Evolutionary conservation across 2,113 vertebrate genomes (phyloP).

Genomic region (Peucedramus taeniatus): DNA sequence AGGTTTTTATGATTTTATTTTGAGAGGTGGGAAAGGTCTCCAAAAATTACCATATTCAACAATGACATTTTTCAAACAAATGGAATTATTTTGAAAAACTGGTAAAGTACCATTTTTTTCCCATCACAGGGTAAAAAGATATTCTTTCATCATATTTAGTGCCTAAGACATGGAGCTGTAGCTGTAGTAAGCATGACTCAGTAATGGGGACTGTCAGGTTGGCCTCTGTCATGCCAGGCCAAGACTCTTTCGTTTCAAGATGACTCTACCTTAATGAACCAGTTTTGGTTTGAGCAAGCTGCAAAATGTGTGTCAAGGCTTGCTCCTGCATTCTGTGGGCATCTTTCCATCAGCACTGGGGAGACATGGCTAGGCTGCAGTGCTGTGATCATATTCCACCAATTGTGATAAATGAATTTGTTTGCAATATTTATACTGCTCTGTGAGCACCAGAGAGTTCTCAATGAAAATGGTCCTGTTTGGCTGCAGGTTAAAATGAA

Average conservation of each 20-base stretch:
- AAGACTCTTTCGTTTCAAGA: background rate
- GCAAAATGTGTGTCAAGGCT: background rate
- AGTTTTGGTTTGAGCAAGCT: background rate
- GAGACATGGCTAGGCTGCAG: background rate
- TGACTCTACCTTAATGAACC: background rate
- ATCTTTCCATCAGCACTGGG: background rate
- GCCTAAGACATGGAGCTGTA: background rate
- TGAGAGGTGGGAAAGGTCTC: background rate
- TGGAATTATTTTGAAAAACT: background rate
- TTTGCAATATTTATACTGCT: background rate
- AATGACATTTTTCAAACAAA: background rate
- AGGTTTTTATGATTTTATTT: background rate
- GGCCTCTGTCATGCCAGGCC: background rate
- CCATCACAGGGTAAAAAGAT: background rate
- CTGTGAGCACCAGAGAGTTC: background rate
- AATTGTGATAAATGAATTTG: background rate
- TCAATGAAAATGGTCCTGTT: background rate
- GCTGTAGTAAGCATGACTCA: background rate
- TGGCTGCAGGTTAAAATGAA: constrained; percentile 4
- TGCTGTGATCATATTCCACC: background rate
- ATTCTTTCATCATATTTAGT: background rate
- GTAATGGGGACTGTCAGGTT: background rate
- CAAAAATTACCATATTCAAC: background rate
- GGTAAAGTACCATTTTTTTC: background rate
- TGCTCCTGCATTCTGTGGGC: background rate